These are phyloP conservation scores for Propithecus deckenii DNA, from an alignment of 2,797 vertebrate genomes.

Conservation along the genomic window DNA sequence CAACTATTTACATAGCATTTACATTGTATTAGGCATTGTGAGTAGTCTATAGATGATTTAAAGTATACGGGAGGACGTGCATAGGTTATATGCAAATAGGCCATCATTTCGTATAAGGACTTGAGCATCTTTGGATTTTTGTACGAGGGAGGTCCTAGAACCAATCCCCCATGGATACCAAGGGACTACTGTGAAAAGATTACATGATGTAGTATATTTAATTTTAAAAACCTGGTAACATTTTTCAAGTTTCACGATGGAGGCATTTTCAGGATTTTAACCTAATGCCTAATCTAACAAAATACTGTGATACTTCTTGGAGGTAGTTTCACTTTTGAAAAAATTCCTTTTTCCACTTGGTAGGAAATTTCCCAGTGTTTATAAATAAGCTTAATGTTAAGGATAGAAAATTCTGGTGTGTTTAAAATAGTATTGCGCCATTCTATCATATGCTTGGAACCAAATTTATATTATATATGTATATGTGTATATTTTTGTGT, in stretches of 20 bases:
- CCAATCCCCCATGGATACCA: background rate
- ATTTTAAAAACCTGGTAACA: background rate
- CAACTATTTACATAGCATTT: background rate
- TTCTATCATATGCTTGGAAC: background rate
- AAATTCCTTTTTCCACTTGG: background rate
- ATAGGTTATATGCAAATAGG: background rate
- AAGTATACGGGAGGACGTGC: background rate
- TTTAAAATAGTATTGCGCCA: background rate
- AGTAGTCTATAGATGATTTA: background rate
- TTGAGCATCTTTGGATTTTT: background rate
- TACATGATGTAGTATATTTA: background rate
- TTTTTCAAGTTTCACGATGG: background rate
- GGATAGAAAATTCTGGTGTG: background rate
- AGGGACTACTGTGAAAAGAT: background rate
- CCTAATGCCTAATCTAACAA: background rate
- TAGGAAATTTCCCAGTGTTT: conserved; percentile 13
- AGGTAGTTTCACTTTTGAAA: background rate
- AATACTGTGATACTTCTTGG: background rate
- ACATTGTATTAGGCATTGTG: background rate
- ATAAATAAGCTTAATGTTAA: background rate
- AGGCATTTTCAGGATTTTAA: background rate
- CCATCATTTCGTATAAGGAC: background rate
- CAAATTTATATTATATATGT: background rate
- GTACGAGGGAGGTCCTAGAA: background rate
- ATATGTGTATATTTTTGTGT: background rate